Percentiles rank a stretch among this genome's conserved stretches.
phyloP scores from a whole-genome alignment of 2,888 invertebrate genomes.

The Leptinotarsa peninsularis region DNA sequence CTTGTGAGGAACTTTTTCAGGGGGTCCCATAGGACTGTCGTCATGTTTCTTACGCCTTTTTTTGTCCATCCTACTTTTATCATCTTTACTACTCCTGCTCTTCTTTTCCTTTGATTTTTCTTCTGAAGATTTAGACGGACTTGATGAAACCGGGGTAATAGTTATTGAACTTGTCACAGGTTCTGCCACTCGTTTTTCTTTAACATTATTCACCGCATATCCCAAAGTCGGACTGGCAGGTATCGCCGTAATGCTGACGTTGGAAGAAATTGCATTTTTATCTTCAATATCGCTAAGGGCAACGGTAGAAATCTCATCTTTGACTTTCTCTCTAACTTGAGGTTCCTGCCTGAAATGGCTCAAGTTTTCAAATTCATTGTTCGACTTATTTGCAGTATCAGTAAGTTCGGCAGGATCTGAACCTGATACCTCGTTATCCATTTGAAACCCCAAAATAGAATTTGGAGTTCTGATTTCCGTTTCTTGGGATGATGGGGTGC shows the following conservation, averaged over 20 bases:
- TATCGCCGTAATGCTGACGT: constrained; percentile 75
- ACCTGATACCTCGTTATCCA: constrained; percentile 74
- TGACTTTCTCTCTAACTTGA: constrained; percentile 51
- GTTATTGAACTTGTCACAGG: constrained; percentile 70
- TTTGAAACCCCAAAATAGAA: constrained; percentile 71
- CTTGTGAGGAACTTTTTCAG: constrained; percentile 78
- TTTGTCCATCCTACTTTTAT: constrained; percentile 72
- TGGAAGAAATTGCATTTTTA: constrained; percentile 71
- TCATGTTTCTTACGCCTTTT: constrained; percentile 81
- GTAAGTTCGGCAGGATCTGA: constrained; percentile 73
- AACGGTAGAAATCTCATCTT: constrained; percentile 67
- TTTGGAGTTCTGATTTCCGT: constrained; percentile 69
- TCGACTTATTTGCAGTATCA: constrained; percentile 65
- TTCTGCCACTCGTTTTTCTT: constrained; percentile 83
- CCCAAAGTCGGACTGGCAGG: constrained; percentile 62
- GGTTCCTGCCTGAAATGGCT: constrained; percentile 70
- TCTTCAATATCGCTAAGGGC: constrained; percentile 60
- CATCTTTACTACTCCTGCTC: constrained; percentile 50
- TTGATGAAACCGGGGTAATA: constrained; percentile 68
- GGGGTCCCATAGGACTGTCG: constrained; percentile 85
- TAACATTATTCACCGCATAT: constrained; percentile 59
- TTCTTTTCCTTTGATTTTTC: constrained; percentile 55
- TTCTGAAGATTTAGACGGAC: constrained; percentile 66
- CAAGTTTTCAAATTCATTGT: constrained; percentile 73
- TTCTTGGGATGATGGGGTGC: constrained; percentile 68